Conservation (phyloP, 2,797 vertebrate species). For the Monodelphis domestica region DNA sequence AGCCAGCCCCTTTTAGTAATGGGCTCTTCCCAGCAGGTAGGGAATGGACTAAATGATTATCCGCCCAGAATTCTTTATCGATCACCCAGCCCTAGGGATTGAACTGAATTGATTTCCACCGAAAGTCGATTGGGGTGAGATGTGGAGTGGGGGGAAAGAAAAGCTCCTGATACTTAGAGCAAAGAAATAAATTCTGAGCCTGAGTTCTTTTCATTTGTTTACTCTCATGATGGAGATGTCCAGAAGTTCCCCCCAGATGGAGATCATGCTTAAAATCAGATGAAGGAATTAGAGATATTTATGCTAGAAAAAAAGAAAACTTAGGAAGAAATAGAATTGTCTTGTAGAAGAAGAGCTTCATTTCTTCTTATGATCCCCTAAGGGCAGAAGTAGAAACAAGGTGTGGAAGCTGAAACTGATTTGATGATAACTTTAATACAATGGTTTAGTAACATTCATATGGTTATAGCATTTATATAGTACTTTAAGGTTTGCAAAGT, state of each 20-base stretch:
- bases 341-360: neutral
- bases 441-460: neutral
- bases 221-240: neutral
- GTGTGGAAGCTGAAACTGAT: neutral
- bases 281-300: neutral
- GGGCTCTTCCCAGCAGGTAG: neutral
- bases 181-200: neutral
- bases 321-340: neutral
- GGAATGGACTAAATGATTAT: neutral
- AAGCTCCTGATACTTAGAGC: neutral
- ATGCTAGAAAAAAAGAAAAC: neutral
- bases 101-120: neutral
- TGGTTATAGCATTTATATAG: neutral
- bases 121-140: neutral
- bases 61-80: neutral
- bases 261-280: neutral
- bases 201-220: neutral
- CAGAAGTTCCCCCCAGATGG: neutral
- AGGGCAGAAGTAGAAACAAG: neutral
- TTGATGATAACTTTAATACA: neutral
- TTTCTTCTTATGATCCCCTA: neutral
- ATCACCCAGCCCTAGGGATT: neutral
- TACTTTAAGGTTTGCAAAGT: neutral
- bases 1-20: neutral
- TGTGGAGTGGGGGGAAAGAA: neutral